Evolutionary conservation across 92 coral and sea anemone genomes (phyloP), one percentile per base, ranked within the genome.

Genomic region (Actinostola sp.): DNA sequence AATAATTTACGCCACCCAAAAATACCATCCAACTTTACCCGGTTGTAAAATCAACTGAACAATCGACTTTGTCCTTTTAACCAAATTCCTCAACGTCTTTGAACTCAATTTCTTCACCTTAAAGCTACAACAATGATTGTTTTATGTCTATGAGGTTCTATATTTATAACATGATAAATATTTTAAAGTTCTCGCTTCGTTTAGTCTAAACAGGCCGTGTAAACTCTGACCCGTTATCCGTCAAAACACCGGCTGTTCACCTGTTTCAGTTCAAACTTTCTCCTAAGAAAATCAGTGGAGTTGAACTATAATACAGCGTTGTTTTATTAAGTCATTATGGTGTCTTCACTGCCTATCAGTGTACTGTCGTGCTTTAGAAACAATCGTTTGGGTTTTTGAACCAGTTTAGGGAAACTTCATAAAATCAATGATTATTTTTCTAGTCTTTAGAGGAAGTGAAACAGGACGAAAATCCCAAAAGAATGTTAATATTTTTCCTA

Each of bases 1-100:
- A 91, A 91, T 78, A 72, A 91, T 91, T 87, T 60, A 85, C 60
- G 66, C 31, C 14, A 21, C 26, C 66, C 44, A 38, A 31, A 23
- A 30, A 9, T 28, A 20, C n/a, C 25, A n/a, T 17, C 27, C 52
- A 68, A 21, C 36, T 39, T 16, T 16, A 54, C 3, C 5, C 53
- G 27, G 2, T 23, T 4, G 29, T 28, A 26, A 10, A 46, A 13
- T 13, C 59, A 20, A 53, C 59, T 53, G 2, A 46, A 16, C 53
- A 46, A 3, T 11, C 11, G 11, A 36, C 11, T 36, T 11, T 36
- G 6, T 36, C 11, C 42, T 36, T 11, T 4, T 4, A 4, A 4
- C 42, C 42, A 36, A 36, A 36, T 36, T 11, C 42, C 4, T 4
- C 42, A 36, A n/a, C n/a, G 7, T 7, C 19, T 57, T 57, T 27